Evolutionary conservation across 2,888 invertebrate species (phyloP).

Genomic region (Catocala sponsa): DNA sequence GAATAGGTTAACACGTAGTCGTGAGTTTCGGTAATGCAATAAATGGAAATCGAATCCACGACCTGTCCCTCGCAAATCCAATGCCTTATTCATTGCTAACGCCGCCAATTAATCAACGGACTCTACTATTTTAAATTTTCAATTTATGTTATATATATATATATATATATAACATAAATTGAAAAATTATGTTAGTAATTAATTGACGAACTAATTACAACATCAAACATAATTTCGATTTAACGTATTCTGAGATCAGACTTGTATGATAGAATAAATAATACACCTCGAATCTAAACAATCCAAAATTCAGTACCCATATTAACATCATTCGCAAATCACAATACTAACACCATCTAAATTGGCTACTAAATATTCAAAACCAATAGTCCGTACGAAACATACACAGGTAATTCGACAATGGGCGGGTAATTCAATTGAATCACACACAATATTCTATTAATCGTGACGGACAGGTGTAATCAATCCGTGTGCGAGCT

Average conservation of each 20-base stretch:
- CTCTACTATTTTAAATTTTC: background rate
- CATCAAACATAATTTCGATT: too few species aligned
- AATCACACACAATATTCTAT: conserved; percentile 86
- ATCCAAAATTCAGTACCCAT: conserved; percentile 40
- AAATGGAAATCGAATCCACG: too few species aligned
- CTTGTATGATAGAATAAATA: background rate
- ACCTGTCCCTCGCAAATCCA: too few species aligned
- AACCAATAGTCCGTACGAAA: conserved; percentile 77
- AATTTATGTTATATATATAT: too few species aligned
- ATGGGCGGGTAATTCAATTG: conserved; percentile 83
- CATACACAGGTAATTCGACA: conserved; percentile 80
- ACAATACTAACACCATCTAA: conserved; percentile 71
- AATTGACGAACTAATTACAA: background rate
- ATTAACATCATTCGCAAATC: conserved; percentile 56
- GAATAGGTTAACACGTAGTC: too few species aligned
- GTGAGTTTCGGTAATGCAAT: too few species aligned
- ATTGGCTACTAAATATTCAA: conserved; percentile 85
- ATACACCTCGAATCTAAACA: conserved; percentile 4
- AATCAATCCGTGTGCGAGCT: conserved; percentile 73
- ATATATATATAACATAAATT: too few species aligned
- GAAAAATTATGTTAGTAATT: background rate
- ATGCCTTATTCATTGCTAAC: too few species aligned
- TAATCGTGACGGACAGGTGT: conserved; percentile 86
- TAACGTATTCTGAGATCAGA: too few species aligned
- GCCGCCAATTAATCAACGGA: too few species aligned